Evolutionary conservation across 2,797 vertebrate species (phyloP).

Genomic region (Onychomys arenicola): DNA sequence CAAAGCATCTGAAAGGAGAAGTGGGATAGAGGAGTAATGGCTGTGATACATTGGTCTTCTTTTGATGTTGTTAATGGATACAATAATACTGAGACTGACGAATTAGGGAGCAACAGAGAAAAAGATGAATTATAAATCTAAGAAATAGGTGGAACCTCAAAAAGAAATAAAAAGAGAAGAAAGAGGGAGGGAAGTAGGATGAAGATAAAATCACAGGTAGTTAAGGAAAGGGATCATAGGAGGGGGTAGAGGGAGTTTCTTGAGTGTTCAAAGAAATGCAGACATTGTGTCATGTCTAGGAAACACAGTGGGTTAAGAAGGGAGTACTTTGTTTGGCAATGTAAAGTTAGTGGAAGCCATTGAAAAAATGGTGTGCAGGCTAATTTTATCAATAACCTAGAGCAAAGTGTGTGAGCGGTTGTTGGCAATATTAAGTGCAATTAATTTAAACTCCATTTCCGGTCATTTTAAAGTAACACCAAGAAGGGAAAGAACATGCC

Average conservation of each 20-base stretch:
- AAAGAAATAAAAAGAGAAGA: neutral
- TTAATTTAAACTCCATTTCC: neutral
- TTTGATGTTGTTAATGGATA: neutral
- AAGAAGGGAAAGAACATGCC: neutral
- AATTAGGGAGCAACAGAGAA: neutral
- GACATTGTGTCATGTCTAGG: neutral
- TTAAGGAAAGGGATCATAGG: neutral
- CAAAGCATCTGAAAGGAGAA: neutral
- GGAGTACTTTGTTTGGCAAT: neutral
- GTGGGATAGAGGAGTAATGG: rapidly evolving
- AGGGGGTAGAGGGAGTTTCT: neutral
- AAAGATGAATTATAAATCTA: neutral
- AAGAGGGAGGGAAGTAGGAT: too few species aligned
- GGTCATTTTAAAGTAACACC: conserved; percentile 22
- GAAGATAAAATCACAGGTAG: neutral
- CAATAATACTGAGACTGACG: neutral
- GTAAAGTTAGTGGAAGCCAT: neutral
- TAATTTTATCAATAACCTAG: neutral
- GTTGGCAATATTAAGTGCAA: neutral
- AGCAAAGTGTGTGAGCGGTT: neutral
- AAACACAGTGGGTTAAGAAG: neutral
- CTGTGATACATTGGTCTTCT: neutral
- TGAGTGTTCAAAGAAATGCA: neutral
- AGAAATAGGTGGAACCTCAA: neutral
- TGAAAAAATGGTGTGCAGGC: neutral